phyloP scores from a whole-genome alignment of 2,113 vertebrate species.

The Nycticorax nycticorax region DNA sequence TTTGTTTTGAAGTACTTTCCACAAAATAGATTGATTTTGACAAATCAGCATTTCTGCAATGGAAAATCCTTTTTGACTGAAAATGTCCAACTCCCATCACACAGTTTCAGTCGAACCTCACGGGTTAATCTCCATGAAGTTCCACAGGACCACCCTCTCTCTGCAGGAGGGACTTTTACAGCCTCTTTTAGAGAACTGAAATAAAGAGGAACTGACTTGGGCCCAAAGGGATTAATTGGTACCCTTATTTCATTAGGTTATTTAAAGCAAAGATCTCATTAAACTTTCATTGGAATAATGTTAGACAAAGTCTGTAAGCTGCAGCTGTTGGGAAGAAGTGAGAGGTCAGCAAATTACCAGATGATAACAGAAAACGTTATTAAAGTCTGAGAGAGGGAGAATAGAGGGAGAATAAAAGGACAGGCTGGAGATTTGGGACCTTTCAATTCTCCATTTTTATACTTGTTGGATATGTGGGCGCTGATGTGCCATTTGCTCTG shows the following conservation, averaged over 20 bases:
- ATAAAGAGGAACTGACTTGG: conserved; percentile 46
- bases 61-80: background rate
- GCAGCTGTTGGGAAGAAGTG: conserved; percentile 45
- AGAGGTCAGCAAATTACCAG: conserved; percentile 50
- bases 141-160: conserved; percentile 2
- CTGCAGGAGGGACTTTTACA: conserved; percentile 46
- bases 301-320: conserved; percentile 41
- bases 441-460: background rate
- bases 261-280: conserved; percentile 62
- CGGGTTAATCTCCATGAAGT: conserved; percentile 8
- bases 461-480: background rate
- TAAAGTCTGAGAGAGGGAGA: background rate
- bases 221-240: conserved; percentile 64
- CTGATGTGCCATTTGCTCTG: background rate
- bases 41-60: background rate
- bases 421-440: background rate
- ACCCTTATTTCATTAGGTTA: conserved; percentile 60
- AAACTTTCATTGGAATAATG: conserved; percentile 44
- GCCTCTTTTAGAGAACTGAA: conserved; percentile 15
- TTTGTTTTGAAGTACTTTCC: background rate
- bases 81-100: background rate
- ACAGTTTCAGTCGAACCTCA: background rate
- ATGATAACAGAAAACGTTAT: conserved; percentile 33
- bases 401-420: background rate
- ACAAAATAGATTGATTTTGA: background rate